Conservation (phyloP, 2,888 invertebrate species). For the Trisateles emortualis region DNA sequence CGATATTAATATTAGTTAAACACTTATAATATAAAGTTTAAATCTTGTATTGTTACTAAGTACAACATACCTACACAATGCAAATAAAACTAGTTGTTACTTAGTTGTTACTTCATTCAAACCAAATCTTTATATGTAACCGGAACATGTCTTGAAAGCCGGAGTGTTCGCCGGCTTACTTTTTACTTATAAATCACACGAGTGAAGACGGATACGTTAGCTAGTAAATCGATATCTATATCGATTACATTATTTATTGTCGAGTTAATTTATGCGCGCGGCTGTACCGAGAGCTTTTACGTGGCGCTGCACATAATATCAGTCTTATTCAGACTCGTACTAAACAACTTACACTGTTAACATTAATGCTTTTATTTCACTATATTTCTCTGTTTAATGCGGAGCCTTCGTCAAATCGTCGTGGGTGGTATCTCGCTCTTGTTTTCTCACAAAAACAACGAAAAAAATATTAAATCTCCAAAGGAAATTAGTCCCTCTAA, state of each 20-base stretch:
- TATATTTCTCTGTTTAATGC: slow-evolving; percentile 51
- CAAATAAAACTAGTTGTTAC: too few relatives aligned
- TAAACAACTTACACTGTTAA: slow-evolving; percentile 50
- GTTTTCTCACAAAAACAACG: slow-evolving; percentile 69
- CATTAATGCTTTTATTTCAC: slow-evolving; percentile 60
- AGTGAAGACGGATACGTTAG: not conserved
- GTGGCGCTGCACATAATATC: slow-evolving; percentile 32
- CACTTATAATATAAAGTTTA: too few relatives aligned
- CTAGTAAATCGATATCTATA: slow-evolving; percentile 1
- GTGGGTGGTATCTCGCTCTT: slow-evolving; percentile 81
- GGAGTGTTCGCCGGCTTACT: too few relatives aligned
- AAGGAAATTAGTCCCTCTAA: slow-evolving; percentile 86
- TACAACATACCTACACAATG: too few relatives aligned
- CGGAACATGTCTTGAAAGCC: too few relatives aligned
- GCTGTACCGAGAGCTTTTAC: slow-evolving; percentile 37
- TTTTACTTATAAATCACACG: not conserved
- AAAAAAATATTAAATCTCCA: slow-evolving; percentile 72
- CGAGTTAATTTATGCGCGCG: slow-evolving; percentile 25
- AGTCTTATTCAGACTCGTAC: slow-evolving; percentile 39
- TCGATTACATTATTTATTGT: slow-evolving; percentile 5
- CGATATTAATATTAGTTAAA: too few relatives aligned
- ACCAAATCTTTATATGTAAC: not conserved
- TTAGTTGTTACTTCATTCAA: too few relatives aligned
- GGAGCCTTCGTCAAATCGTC: slow-evolving; percentile 65
- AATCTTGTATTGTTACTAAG: too few relatives aligned